phyloP scores from a whole-genome alignment of 1,140 invertebrate species.

The Philopotamus ludificatus region DNA sequence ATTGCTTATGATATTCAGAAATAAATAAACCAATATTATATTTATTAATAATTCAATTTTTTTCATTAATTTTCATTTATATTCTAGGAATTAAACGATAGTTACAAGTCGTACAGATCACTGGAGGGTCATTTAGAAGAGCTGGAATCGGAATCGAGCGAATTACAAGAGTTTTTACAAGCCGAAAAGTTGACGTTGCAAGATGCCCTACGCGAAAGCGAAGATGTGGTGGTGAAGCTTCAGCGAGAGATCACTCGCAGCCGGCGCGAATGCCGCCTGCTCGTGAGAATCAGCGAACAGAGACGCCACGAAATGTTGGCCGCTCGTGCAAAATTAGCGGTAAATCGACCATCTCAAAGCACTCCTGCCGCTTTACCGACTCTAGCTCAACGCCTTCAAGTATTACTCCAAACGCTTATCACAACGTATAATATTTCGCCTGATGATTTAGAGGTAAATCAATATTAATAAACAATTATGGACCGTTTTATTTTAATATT shows the following conservation, averaged over 20 bases:
- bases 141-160: conserved; percentile 69
- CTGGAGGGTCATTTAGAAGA: conserved; percentile 67
- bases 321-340: conserved; percentile 65
- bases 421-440: conserved; percentile 71
- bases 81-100: conserved; percentile 65
- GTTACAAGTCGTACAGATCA: conserved; percentile 53
- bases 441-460: conserved; percentile 69
- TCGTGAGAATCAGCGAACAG: conserved; percentile 77
- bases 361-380: conserved; percentile 69
- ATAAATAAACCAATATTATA: too few species aligned
- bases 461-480: neutral
- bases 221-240: conserved; percentile 61
- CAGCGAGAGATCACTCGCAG: conserved; percentile 59
- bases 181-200: conserved; percentile 70
- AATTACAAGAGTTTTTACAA: conserved; percentile 76
- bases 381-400: conserved; percentile 66
- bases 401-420: conserved; percentile 69
- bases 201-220: conserved; percentile 73
- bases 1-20: too few species aligned
- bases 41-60: too few species aligned
- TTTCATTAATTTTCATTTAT: conserved; percentile 9
- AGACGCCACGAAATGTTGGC: conserved; percentile 63
- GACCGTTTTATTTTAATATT: neutral
- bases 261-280: conserved; percentile 74
- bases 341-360: conserved; percentile 61